Percentiles rank a stretch among this genome's conserved stretches.
Conservation (phyloP, 1,140 invertebrate genomes). For the Oedothorax gibbosus region DNA sequence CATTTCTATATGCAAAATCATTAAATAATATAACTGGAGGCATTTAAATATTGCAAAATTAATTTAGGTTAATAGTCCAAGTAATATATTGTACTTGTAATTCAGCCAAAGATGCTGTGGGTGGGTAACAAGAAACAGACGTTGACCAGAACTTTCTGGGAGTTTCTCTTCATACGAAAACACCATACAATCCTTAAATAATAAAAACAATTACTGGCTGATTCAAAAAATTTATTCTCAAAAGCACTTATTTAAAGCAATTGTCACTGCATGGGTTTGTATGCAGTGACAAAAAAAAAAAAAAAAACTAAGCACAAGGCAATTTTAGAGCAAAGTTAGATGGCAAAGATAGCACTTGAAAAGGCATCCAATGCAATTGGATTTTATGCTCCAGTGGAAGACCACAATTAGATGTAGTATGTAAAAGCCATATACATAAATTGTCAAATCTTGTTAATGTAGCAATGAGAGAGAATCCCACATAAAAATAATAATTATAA, state of each 20-base stretch:
- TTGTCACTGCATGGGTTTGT: neutral
- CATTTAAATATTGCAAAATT: neutral
- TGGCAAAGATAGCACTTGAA: neutral
- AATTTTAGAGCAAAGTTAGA: neutral
- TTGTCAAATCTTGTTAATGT: no score
- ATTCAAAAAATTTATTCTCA: neutral
- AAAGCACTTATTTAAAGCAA: neutral
- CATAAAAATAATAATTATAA: no score
- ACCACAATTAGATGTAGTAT: no score
- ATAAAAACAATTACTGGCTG: neutral
- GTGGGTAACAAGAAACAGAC: constrained; percentile 73
- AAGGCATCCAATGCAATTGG: neutral
- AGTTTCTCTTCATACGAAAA: constrained; percentile 72
- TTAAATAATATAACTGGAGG: neutral
- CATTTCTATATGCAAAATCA: neutral
- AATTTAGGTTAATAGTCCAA: neutral
- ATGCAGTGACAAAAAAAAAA: no score
- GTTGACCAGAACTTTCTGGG: constrained; percentile 67
- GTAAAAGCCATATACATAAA: no score
- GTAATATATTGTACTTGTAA: constrained; percentile 65
- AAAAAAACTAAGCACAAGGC: no score
- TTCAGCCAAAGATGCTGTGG: constrained; percentile 73
- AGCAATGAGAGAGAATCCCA: no score
- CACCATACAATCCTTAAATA: constrained; percentile 66
- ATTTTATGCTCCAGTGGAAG: no score